Conservation (phyloP, 2,888 invertebrate genomes). For the Graphium colonna region DNA sequence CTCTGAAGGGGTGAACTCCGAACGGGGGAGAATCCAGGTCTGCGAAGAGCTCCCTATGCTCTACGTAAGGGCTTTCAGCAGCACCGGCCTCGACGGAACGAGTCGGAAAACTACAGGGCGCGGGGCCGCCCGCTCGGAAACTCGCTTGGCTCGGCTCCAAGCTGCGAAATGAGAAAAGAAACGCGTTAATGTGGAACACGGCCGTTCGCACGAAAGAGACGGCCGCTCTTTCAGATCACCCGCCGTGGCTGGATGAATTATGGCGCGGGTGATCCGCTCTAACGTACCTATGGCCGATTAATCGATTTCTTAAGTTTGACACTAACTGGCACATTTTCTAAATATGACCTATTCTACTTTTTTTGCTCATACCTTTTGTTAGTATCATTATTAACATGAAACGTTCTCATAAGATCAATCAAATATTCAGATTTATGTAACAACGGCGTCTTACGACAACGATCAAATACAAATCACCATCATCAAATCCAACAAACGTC, state of each 20-base stretch:
- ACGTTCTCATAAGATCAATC: too few relatives aligned
- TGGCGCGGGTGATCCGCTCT: slow-evolving; percentile 70
- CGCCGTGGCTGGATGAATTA: slow-evolving; percentile 72
- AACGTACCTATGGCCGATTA: slow-evolving; percentile 54
- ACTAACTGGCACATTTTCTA: slow-evolving; percentile 60
- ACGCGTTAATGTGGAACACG: slow-evolving; percentile 67
- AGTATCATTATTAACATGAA: too few relatives aligned
- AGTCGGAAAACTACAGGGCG: slow-evolving; percentile 77
- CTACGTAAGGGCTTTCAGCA: slow-evolving; percentile 50
- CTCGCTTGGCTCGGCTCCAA: slow-evolving; percentile 80
- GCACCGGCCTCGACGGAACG: slow-evolving; percentile 71
- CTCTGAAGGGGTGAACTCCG: slow-evolving; percentile 47
- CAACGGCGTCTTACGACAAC: too few relatives aligned
- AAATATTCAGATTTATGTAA: too few relatives aligned
- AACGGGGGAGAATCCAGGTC: slow-evolving; percentile 58
- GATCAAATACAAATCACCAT: too few relatives aligned
- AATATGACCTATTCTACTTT: too few relatives aligned
- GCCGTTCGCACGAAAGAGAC: slow-evolving; percentile 71
- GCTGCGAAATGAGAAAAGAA: slow-evolving; percentile 80
- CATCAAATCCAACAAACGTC: too few relatives aligned
- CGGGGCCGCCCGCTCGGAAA: slow-evolving; percentile 74
- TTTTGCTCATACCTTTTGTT: too few relatives aligned
- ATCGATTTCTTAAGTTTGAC: slow-evolving; percentile 70
- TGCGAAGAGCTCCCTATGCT: slow-evolving; percentile 59
- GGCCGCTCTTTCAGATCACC: slow-evolving; percentile 58